A percentile compares a stretch with the other conserved stretches of the same genome.
These are phyloP conservation scores for Plecotus auritus DNA, from an alignment of 2,113 vertebrate genomes.

Conservation along the genomic window DNA sequence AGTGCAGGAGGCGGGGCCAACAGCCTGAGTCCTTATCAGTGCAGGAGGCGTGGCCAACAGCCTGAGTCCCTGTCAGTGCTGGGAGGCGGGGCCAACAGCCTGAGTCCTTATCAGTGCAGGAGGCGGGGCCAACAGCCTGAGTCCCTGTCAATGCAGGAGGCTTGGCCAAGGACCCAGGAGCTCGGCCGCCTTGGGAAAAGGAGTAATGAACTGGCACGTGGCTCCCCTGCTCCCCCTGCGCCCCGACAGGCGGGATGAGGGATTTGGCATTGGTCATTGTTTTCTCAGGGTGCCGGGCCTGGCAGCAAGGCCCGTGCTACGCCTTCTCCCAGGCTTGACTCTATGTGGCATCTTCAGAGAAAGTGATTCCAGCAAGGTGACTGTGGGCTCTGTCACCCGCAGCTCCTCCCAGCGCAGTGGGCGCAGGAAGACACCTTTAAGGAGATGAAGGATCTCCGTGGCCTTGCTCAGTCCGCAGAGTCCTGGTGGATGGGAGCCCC, in stretches of 20 bases:
- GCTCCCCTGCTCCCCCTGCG: neutral
- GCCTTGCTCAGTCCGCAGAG: neutral
- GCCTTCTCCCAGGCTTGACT: neutral
- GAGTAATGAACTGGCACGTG: no score
- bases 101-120: no score
- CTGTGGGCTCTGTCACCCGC: rapidly evolving
- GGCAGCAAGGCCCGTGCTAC: neutral
- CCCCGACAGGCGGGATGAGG: neutral
- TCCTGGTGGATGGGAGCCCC: neutral
- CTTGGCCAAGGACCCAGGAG: neutral
- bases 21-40: no score
- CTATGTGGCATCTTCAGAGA: neutral
- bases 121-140: no score
- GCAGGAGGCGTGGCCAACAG: no score
- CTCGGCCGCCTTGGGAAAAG: neutral
- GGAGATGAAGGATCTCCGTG: neutral
- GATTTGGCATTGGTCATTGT: neutral
- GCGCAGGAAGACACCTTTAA: neutral
- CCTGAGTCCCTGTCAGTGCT: no score
- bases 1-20: no score
- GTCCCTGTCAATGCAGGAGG: no score
- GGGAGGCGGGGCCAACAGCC: no score
- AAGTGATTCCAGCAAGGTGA: neutral
- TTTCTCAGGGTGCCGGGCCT: neutral
- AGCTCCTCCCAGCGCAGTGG: neutral